Percentiles rank a stretch among this genome's conserved stretches.
Evolutionary conservation across 2,113 vertebrate species (phyloP).

Genomic region (Saimiri boliviensis): DNA sequence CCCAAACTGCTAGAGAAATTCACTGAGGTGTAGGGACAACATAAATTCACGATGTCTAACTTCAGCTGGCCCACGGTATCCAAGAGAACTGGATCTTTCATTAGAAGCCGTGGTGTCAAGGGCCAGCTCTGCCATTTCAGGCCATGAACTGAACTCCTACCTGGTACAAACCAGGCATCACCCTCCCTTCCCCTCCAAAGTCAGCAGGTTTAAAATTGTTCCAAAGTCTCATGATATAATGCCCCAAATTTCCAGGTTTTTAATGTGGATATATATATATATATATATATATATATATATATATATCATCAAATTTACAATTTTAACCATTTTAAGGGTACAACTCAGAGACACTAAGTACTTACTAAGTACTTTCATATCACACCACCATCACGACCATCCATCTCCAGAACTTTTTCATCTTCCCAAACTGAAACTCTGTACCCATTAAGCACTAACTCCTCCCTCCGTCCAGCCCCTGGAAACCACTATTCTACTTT

Average conservation of each 20-base stretch:
- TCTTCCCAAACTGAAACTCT: background rate
- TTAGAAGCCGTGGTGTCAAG: background rate
- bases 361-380: accelerated
- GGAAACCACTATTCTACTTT: background rate
- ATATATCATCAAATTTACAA: background rate
- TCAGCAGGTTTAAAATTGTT: too few relatives aligned
- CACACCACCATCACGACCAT: background rate
- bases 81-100: background rate
- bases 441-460: background rate
- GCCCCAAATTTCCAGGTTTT: background rate
- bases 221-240: background rate
- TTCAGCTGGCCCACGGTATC: background rate
- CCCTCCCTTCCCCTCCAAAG: background rate
- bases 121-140: background rate
- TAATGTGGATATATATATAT: background rate
- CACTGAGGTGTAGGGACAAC: background rate
- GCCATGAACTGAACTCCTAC: background rate
- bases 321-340: background rate
- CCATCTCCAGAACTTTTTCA: background rate
- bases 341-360: background rate
- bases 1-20: background rate
- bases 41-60: background rate
- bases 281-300: too few relatives aligned
- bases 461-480: background rate
- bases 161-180: background rate